phyloP scores from a whole-genome alignment of 2,888 invertebrate species.

The Pegoplata infirma region DNA sequence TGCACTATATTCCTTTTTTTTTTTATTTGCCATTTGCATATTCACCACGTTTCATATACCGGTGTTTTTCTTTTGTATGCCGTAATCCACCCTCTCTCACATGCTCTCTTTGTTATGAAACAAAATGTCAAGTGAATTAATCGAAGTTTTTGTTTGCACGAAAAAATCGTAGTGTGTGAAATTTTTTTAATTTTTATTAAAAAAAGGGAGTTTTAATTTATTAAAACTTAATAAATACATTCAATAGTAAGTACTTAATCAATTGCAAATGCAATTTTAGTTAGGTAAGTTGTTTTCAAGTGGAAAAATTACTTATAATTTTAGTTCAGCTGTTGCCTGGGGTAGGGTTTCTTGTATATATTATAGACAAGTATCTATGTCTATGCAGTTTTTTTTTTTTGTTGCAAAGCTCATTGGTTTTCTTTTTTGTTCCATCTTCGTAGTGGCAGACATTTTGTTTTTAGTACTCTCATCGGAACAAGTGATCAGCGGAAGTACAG shows the following conservation, averaged over 20 bases:
- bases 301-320: background rate
- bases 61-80: conserved; percentile 23
- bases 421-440: conserved; percentile 1
- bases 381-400: background rate
- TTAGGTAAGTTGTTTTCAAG: conserved; percentile 6
- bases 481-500: conserved; percentile 60
- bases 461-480: conserved; percentile 28
- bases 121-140: conserved; percentile 50
- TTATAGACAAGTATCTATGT: conserved; percentile 15
- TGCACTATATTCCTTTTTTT: no score
- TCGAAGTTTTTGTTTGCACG: conserved; percentile 38
- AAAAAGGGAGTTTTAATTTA: background rate
- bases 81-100: background rate
- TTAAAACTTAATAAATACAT: background rate
- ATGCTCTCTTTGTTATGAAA: conserved; percentile 40
- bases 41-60: conserved; percentile 50
- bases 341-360: conserved; percentile 2
- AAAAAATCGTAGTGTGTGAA: conserved; percentile 34
- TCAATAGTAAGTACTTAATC: background rate
- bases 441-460: conserved; percentile 53
- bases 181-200: background rate
- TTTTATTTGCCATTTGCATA: conserved; percentile 2
- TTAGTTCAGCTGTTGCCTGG: background rate
- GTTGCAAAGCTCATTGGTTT: background rate
- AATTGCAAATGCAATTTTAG: background rate